A percentile compares a stretch with the other conserved stretches of the same genome.
Conservation (phyloP, 1,140 invertebrate species). For the Drosophila nigrodunni region DNA sequence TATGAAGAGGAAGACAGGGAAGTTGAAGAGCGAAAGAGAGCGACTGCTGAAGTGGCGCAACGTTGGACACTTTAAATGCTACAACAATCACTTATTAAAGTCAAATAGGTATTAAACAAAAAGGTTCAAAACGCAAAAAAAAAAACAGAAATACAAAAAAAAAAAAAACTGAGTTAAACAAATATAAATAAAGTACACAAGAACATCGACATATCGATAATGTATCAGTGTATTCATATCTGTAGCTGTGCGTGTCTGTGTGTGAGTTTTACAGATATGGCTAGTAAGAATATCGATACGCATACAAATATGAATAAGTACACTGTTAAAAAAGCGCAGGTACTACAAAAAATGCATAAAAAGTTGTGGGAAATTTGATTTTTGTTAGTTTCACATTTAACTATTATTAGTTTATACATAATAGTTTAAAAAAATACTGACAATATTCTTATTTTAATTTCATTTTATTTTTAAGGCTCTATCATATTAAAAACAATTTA, state of each 20-base stretch:
- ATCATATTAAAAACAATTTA: too few species aligned
- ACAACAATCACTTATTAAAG: conserved; percentile 84
- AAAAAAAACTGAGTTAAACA: conserved; percentile 68
- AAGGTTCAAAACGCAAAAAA: conserved; percentile 15
- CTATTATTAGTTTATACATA: too few species aligned
- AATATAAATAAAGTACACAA: conserved; percentile 74
- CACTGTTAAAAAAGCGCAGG: not conserved
- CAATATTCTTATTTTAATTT: too few species aligned
- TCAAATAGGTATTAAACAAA: conserved; percentile 84
- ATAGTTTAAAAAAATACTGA: too few species aligned
- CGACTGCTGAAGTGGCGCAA: conserved; percentile 56
- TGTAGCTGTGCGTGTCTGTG: conserved; percentile 25
- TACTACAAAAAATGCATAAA: too few species aligned
- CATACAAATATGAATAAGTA: conserved; percentile 21
- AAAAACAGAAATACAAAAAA: not conserved
- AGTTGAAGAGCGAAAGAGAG: not conserved
- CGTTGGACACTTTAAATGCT: conserved; percentile 73
- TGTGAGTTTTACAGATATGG: conserved; percentile 43
- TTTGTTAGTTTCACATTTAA: too few species aligned
- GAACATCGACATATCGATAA: conserved; percentile 54
- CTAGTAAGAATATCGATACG: conserved; percentile 38
- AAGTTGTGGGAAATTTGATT: too few species aligned
- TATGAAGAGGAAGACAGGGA: not conserved
- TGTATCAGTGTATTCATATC: conserved; percentile 24
- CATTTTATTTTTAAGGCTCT: too few species aligned